These are phyloP conservation scores for Lynx canadensis DNA, from an alignment of 2,113 vertebrate species.

Conservation along the genomic window DNA sequence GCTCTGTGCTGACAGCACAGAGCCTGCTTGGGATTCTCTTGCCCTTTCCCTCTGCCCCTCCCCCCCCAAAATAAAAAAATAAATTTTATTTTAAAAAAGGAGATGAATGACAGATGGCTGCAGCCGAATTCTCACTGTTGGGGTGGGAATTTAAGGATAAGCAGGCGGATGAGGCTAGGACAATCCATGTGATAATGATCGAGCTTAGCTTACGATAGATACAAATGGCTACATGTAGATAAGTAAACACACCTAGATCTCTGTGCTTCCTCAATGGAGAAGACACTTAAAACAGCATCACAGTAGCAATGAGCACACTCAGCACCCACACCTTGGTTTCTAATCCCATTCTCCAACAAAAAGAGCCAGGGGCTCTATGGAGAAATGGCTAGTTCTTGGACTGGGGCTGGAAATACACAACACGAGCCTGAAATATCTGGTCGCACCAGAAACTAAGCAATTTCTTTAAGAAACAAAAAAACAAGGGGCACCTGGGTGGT, in stretches of 20 bases:
- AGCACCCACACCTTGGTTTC: background rate
- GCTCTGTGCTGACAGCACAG: too few relatives aligned
- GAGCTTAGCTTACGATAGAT: background rate
- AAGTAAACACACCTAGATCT: background rate
- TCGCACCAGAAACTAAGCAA: background rate
- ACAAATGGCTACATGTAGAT: too few relatives aligned
- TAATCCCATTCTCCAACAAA: background rate
- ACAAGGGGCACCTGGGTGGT: background rate
- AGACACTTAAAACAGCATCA: background rate
- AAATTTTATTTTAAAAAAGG: too few relatives aligned
- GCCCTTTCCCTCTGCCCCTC: too few relatives aligned
- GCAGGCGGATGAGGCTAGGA: background rate
- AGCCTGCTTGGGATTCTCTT: too few relatives aligned
- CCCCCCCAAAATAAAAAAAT: too few relatives aligned
- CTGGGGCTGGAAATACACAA: background rate
- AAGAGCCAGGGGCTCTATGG: background rate
- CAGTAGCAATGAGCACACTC: background rate
- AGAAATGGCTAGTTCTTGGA: background rate
- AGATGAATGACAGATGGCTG: background rate
- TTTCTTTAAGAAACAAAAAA: background rate
- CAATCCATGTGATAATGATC: background rate
- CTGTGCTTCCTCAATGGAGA: background rate
- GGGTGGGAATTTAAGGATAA: background rate
- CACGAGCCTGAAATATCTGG: background rate
- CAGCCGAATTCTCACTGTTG: background rate